Conservation (phyloP, 2,797 vertebrate species). For the Botia almorhae region DNA sequence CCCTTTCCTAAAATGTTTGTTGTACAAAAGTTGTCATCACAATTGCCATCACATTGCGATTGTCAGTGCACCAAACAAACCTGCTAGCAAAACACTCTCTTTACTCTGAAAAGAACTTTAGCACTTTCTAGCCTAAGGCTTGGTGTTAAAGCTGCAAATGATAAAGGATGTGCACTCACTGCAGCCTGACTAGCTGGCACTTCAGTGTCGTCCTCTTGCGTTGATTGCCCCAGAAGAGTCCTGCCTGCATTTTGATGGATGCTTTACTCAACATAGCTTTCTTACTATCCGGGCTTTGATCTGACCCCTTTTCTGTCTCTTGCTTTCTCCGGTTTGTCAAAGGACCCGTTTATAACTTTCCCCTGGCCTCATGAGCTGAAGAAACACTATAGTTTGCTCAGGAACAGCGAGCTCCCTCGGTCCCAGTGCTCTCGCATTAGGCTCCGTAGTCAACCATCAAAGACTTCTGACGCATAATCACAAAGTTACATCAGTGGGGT, state of each 20-base stretch:
- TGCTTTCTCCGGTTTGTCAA: constrained; percentile 49
- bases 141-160: neutral
- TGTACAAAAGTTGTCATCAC: constrained; percentile 11
- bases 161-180: neutral
- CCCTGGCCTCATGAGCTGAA: constrained; percentile 29
- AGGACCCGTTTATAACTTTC: constrained; percentile 48
- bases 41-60: constrained; percentile 35
- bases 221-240: constrained; percentile 36
- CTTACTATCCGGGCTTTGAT: constrained; percentile 32
- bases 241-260: constrained; percentile 33
- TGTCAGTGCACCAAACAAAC: constrained; percentile 28
- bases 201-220: constrained; percentile 17
- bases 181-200: constrained; percentile 8
- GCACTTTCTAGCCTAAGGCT: constrained; percentile 28
- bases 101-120: constrained; percentile 18
- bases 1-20: neutral
- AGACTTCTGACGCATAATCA: constrained; percentile 55
- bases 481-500: constrained; percentile 48
- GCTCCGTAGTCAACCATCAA: constrained; percentile 48
- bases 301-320: constrained; percentile 39
- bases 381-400: constrained; percentile 27
- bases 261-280: constrained; percentile 24
- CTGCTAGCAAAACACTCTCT: constrained; percentile 16
- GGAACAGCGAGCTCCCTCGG: constrained; percentile 23
- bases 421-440: constrained; percentile 21